Percentiles rank a stretch among this genome's conserved stretches.
Conservation (phyloP, 2,797 vertebrate genomes). For the Carapus acus region DNA sequence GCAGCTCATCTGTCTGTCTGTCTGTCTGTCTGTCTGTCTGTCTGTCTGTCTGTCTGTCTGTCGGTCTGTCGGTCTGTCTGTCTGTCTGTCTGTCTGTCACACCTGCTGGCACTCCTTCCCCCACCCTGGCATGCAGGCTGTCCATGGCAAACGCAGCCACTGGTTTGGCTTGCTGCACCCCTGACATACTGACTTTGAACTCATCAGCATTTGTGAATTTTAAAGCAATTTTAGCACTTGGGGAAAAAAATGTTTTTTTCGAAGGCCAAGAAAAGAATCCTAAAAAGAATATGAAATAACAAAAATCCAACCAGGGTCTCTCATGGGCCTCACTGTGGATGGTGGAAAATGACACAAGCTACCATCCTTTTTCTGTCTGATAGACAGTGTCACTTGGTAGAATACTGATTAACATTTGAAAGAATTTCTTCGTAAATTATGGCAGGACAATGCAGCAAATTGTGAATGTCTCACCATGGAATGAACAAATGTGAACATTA, state of each 20-base stretch:
- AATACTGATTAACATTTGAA: constrained; percentile 40
- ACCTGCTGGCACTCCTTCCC: constrained; percentile 12
- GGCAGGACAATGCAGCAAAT: constrained; percentile 5
- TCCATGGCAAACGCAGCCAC: no score
- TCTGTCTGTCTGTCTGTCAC: constrained; percentile 31
- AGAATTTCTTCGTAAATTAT: constrained; percentile 18
- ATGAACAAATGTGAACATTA: constrained; percentile 1
- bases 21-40: constrained; percentile 38
- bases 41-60: no score
- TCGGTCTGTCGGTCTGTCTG: no score
- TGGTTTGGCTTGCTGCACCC: constrained; percentile 15
- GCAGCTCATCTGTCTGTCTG: constrained; percentile 5
- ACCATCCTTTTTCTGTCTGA: constrained; percentile 12
- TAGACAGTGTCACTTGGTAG: constrained; percentile 21
- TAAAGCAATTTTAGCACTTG: constrained; percentile 29
- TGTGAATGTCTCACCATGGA: neutral
- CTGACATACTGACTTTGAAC: constrained; percentile 14
- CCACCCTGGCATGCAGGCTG: no score
- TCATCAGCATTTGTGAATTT: constrained; percentile 1
- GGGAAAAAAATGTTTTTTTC: no score
- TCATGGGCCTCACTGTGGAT: neutral
- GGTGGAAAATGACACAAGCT: constrained; percentile 2
- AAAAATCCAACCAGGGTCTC: neutral
- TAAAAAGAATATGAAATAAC: no score
- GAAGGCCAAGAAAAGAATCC: constrained; percentile 23